phyloP scores from a whole-genome alignment of 2,888 invertebrate species.

The Hydrotaea cyrtoneurina region DNA sequence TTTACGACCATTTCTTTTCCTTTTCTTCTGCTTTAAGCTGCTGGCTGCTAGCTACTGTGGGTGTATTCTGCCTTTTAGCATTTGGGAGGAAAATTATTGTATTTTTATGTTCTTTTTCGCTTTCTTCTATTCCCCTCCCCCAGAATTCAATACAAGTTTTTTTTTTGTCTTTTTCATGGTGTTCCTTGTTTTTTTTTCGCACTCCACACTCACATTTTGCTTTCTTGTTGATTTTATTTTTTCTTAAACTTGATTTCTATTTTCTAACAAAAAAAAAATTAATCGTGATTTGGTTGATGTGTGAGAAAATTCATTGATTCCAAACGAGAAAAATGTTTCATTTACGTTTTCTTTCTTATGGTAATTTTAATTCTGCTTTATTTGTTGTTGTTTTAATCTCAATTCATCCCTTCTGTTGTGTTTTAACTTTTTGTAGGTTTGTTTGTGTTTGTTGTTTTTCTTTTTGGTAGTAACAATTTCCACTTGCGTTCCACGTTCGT shows the following conservation, averaged over 20 bases:
- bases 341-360: slow-evolving; percentile 45
- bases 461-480: background rate
- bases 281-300: slow-evolving; percentile 14
- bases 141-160: slow-evolving; percentile 36
- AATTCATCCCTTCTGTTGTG: slow-evolving; percentile 37
- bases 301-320: slow-evolving; percentile 6
- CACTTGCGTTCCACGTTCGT: slow-evolving; percentile 39
- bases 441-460: slow-evolving; percentile 11
- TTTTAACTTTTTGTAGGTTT: slow-evolving; percentile 37
- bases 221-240: slow-evolving; percentile 24
- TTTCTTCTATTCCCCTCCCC: background rate
- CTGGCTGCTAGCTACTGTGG: background rate
- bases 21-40: background rate
- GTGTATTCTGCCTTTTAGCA: background rate
- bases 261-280: slow-evolving; percentile 5
- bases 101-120: background rate
- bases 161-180: background rate
- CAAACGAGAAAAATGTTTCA: slow-evolving; percentile 9
- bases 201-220: slow-evolving; percentile 7
- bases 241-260: slow-evolving; percentile 42
- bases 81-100: slow-evolving; percentile 6
- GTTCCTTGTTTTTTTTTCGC: slow-evolving; percentile 10
- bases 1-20: background rate
- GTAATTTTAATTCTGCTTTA: slow-evolving; percentile 33
- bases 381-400: slow-evolving; percentile 31